A percentile compares a stretch with the other conserved stretches of the same genome.
Conservation (phyloP, 2,888 invertebrate species). For the Mesorhabditis sp. region DNA sequence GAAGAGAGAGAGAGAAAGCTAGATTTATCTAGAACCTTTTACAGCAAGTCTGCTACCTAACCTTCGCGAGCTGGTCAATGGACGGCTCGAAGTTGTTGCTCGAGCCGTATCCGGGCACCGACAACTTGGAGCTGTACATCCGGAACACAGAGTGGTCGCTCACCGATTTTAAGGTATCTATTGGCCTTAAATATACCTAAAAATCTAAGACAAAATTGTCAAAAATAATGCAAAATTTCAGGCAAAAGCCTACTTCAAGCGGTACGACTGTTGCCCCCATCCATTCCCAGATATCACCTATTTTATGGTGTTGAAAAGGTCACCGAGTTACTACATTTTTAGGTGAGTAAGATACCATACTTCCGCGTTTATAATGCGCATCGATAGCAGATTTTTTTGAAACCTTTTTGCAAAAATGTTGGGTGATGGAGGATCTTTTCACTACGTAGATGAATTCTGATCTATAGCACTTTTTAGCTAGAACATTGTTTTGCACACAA, state of each 20-base stretch:
- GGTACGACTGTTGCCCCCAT: slow-evolving; percentile 54
- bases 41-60: slow-evolving; percentile 53
- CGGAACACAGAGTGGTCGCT: slow-evolving; percentile 54
- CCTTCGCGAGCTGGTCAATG: slow-evolving; percentile 53
- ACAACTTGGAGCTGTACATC: slow-evolving; percentile 51
- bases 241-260: slow-evolving; percentile 35
- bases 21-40: slow-evolving; percentile 10
- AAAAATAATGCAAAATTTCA: slow-evolving; percentile 12
- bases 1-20: background rate
- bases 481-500: too few species aligned
- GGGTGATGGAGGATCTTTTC: too few species aligned
- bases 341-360: slow-evolving; percentile 18
- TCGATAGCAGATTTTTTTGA: too few species aligned
- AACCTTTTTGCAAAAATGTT: too few species aligned
- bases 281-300: slow-evolving; percentile 54
- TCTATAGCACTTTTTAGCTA: too few species aligned
- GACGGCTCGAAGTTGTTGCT: slow-evolving; percentile 49
- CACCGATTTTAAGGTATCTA: slow-evolving; percentile 43
- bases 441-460: too few species aligned
- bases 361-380: too few species aligned
- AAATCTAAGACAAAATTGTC: background rate
- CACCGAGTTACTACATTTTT: slow-evolving; percentile 55
- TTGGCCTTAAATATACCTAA: background rate
- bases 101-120: slow-evolving; percentile 38
- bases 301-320: slow-evolving; percentile 47